Conservation (phyloP, 2,888 invertebrate species). For the Sphaerolaimus hirsutus region DNA sequence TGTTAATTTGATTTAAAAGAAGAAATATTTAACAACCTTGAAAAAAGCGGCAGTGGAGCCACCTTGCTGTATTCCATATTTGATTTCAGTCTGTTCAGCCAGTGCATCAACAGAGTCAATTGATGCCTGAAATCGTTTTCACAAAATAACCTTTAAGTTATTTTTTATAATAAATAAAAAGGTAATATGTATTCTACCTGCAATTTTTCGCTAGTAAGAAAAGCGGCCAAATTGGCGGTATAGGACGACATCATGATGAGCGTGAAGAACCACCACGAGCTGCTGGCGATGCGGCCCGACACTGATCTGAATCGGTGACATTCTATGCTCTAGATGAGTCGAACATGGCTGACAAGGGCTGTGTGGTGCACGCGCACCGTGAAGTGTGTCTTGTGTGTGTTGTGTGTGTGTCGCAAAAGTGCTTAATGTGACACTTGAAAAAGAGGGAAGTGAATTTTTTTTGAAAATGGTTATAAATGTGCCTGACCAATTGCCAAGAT, state of each 20-base stretch:
- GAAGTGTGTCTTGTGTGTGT: no score
- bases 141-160: no score
- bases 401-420: no score
- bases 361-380: no score
- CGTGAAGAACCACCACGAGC: conserved; percentile 99
- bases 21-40: conserved; percentile 35
- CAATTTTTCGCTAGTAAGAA: conserved; percentile 79
- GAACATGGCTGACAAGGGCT: no score
- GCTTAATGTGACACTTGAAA: no score
- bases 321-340: no score
- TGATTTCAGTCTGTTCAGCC: conserved; percentile 64
- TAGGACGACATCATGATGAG: conserved; percentile 86
- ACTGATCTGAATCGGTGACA: conserved; percentile 40
- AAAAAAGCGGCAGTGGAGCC: conserved; percentile 66
- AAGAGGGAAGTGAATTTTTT: no score
- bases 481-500: no score
- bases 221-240: conserved; percentile 84
- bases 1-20: no score
- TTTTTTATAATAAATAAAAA: background rate
- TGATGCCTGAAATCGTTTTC: conserved; percentile 39
- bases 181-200: conserved; percentile 15
- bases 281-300: conserved; percentile 79
- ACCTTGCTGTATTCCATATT: no score
- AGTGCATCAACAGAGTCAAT: conserved; percentile 66
- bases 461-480: no score